Base-by-base conservation (phyloP, 2,888 invertebrate species). In the Parnassius apollo region DNA sequence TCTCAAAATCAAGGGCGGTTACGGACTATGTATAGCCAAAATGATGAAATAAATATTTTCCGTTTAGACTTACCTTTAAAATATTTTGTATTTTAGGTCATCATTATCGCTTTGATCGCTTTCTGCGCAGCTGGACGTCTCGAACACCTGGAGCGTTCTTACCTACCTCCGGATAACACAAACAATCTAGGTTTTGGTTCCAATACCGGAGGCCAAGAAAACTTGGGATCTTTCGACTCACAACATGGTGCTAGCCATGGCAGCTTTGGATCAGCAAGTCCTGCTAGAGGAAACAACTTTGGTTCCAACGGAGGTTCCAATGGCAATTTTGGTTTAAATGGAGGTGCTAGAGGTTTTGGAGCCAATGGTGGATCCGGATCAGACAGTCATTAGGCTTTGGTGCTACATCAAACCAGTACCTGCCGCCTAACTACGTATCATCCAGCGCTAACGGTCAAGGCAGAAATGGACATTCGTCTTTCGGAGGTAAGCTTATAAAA, bases 81-180 rank as follows among this genome's bases (percentile, higher is more conserved):
- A 42, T 44, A 62, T n/a, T 52, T 59, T 66, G 65, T 22, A 61
- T 70, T 71, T n/a, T 76, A 91, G 91, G 82, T 90, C 68, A 76
- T 89, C 52, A 70, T 87, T 46, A 85, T 86, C 66, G 76, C 85
- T 60, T 74, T 90, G 10, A 72, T 91, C 65, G 81, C 88, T 58
- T 82, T 84, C 53, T 77, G 81, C 69, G 72, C 85, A 0, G 88
- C 88, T 46, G 90, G 76, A 45, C 89, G 91, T 12, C 69, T 91
- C 55, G 91, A 91, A 65, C 84, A 88, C 44, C 77, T 91, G 2
- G 88, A 91, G 69, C 83, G 88, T 51, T 74, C 80, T 35, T 89
- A 91, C 77, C 85, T 91, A 2, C 91, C 91, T 7, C 91, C 91
- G 9, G 73, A 76, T 42, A 53, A 61, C 35, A 35, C 35, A 42